Evolutionary conservation across 2,888 invertebrate species (phyloP).

Genomic region (Platypus cylindrus): DNA sequence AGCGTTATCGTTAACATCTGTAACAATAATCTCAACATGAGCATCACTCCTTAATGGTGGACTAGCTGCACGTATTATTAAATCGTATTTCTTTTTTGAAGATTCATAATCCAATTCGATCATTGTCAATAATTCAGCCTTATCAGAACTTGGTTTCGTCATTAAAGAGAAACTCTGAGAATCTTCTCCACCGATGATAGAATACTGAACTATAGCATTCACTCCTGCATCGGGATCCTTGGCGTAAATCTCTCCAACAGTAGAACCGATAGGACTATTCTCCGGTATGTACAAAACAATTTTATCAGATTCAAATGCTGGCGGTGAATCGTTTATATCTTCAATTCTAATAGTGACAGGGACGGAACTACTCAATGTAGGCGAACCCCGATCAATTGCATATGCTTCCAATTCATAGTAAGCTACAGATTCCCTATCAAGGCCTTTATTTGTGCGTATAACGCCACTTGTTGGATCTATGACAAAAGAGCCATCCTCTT

Average conservation of each 20-base stretch:
- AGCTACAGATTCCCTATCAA: constrained; percentile 85
- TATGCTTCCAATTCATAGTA: constrained; percentile 74
- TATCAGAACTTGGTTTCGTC: constrained; percentile 67
- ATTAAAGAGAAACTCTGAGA: constrained; percentile 74
- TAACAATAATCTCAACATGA: constrained; percentile 75
- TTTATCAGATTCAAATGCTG: constrained; percentile 70
- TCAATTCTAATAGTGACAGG: constrained; percentile 72
- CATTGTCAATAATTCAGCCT: constrained; percentile 78
- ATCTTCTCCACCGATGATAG: constrained; percentile 88
- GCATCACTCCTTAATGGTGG: constrained; percentile 82
- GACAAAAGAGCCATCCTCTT: constrained; percentile 80
- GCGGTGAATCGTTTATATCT: constrained; percentile 84
- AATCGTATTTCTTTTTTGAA: constrained; percentile 76
- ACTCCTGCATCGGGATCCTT: constrained; percentile 86
- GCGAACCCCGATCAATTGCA: constrained; percentile 79
- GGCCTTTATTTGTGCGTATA: constrained; percentile 72
- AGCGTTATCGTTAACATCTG: constrained; percentile 91
- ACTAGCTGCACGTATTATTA: constrained; percentile 82
- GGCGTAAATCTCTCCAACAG: constrained; percentile 81
- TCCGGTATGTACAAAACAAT: constrained; percentile 83
- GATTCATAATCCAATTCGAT: constrained; percentile 93
- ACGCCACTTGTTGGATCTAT: constrained; percentile 89
- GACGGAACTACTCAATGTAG: constrained; percentile 38
- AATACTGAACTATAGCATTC: constrained; percentile 86
- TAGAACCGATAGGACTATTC: constrained; percentile 92